Conservation (phyloP, 2,797 vertebrate species). For the Enteromius paludinosus region DNA sequence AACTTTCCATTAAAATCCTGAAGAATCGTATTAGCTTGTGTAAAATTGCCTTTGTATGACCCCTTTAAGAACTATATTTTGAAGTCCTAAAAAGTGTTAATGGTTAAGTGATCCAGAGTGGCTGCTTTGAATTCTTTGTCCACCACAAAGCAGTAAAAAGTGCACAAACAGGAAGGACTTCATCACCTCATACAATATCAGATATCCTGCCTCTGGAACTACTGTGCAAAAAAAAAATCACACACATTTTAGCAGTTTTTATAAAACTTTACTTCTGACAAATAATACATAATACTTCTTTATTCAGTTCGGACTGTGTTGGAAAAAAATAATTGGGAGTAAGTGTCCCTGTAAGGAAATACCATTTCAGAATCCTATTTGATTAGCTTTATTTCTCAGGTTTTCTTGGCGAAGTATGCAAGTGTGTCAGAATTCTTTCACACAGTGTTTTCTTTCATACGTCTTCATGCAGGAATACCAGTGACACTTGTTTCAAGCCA, state of each 20-base stretch:
- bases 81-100: background rate
- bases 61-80: background rate
- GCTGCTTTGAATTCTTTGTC: constrained; percentile 25
- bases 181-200: constrained; percentile 13
- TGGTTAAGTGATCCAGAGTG: background rate
- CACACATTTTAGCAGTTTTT: background rate
- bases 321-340: background rate
- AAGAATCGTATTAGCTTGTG: too few species aligned
- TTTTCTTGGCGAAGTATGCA: background rate
- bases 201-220: constrained; percentile 25
- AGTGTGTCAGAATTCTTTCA: constrained; percentile 20
- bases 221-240: background rate
- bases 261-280: background rate
- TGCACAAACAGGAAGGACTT: constrained; percentile 37
- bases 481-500: background rate
- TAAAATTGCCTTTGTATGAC: too few species aligned
- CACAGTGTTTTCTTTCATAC: background rate
- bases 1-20: too few species aligned
- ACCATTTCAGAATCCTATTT: background rate
- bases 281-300: background rate
- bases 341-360: constrained; percentile 13
- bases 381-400: constrained; percentile 26
- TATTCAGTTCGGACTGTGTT: background rate
- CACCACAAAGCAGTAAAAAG: constrained; percentile 22
- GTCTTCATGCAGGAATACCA: background rate